Percentiles rank a stretch among this genome's conserved stretches.
These are phyloP conservation scores for Alosa sapidissima DNA, from an alignment of 2,797 vertebrate species.

Conservation along the genomic window DNA sequence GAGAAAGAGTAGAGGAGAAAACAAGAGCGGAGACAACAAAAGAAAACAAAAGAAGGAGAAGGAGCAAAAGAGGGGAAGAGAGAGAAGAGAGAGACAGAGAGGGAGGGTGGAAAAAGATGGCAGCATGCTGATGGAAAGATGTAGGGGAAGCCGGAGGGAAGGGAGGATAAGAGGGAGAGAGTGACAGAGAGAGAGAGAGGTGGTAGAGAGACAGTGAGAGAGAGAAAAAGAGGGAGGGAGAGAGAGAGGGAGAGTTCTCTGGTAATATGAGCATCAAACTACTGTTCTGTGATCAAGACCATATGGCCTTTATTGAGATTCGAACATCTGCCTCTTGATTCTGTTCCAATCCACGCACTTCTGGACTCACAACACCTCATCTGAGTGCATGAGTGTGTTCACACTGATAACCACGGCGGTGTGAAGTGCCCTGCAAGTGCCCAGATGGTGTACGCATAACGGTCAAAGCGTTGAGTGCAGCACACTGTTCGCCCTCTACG, in stretches of 20 bases:
- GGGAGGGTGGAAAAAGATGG: not conserved
- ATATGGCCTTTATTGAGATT: conserved; percentile 67
- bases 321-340: conserved; percentile 65
- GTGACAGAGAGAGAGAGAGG: not conserved
- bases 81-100: not conserved
- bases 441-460: no score
- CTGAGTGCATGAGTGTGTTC: no score
- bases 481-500: no score
- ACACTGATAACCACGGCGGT: no score
- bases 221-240: not conserved
- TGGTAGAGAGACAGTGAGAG: not conserved
- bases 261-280: conserved; percentile 66
- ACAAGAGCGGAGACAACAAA: not conserved
- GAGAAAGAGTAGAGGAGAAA: not conserved
- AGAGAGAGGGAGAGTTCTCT: conserved; percentile 35
- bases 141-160: not conserved
- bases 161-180: not conserved
- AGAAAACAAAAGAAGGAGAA: not conserved
- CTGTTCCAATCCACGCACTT: no score
- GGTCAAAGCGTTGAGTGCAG: no score
- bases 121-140: not conserved
- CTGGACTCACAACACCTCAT: no score
- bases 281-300: conserved; percentile 80
- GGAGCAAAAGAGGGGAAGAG: not conserved
- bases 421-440: no score